phyloP scores from a whole-genome alignment of 2,797 vertebrate genomes.

The Cryptoblepharus egeriae region DNA sequence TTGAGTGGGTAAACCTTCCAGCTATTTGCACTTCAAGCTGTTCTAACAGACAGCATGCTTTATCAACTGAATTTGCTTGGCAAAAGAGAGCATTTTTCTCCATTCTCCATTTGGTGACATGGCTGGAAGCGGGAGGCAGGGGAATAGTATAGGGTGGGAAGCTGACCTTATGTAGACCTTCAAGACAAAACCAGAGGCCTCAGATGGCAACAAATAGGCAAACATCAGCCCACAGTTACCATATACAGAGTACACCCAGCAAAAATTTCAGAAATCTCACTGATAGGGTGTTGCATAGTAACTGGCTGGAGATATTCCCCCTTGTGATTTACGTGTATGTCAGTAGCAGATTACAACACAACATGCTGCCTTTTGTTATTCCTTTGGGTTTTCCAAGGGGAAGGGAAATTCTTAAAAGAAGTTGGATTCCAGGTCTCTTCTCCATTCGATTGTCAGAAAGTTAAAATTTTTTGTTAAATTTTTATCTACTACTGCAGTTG shows the following conservation, averaged over 20 bases:
- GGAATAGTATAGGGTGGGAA: conserved; percentile 56
- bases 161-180: conserved; percentile 69
- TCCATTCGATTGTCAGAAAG: no score
- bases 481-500: neutral
- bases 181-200: conserved; percentile 70
- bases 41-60: conserved; percentile 69
- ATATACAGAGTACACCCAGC: conserved; percentile 67
- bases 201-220: conserved; percentile 68
- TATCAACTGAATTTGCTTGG: conserved; percentile 64
- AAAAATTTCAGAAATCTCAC: conserved; percentile 68
- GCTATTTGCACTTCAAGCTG: conserved; percentile 70
- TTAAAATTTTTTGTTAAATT: neutral
- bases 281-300: conserved; percentile 39
- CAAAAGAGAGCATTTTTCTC: conserved; percentile 63
- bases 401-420: neutral
- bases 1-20: conserved; percentile 66
- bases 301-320: conserved; percentile 49
- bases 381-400: neutral
- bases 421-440: neutral
- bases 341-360: conserved; percentile 63
- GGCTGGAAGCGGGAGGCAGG: conserved; percentile 31
- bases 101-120: conserved; percentile 61
- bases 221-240: conserved; percentile 71
- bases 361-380: conserved; percentile 13
- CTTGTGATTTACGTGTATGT: conserved; percentile 64